phyloP scores from a whole-genome alignment of 2,113 vertebrate genomes.

The Eurypyga helias region DNA sequence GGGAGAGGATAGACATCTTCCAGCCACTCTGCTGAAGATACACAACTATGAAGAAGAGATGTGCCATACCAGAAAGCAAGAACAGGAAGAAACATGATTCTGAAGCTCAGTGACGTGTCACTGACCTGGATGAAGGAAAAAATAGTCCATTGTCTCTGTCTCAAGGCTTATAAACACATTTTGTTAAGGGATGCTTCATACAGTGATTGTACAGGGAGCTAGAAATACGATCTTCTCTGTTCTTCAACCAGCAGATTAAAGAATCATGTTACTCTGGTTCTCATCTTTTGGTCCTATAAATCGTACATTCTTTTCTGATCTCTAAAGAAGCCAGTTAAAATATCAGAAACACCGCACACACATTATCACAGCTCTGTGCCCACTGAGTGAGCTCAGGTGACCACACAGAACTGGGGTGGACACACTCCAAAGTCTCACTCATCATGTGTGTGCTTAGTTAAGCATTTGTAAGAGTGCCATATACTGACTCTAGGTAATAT shows the following conservation, averaged over 20 bases:
- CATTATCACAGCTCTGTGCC: not conserved
- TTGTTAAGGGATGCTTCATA: not conserved
- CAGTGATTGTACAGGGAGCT: not conserved
- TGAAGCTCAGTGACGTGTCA: not conserved
- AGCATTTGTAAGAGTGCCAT: not conserved
- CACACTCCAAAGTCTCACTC: not conserved
- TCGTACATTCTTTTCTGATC: not conserved
- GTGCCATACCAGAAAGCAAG: accelerated
- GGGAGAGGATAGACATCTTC: not conserved
- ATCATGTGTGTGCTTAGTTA: not conserved
- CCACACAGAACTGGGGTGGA: accelerated
- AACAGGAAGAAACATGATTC: not conserved
- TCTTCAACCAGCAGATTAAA: not conserved
- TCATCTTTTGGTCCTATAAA: not conserved
- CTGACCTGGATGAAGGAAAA: not conserved
- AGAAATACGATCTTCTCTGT: not conserved
- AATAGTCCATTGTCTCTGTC: not conserved
- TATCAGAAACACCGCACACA: not conserved
- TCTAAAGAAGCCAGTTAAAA: not conserved
- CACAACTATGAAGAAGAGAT: not conserved
- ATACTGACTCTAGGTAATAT: not conserved
- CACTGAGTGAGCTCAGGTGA: not conserved
- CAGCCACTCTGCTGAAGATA: not conserved
- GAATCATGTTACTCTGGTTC: not conserved
- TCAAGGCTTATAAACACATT: not conserved